Conservation (phyloP, 2,888 invertebrate genomes). For the Eremobia ochroleuca region DNA sequence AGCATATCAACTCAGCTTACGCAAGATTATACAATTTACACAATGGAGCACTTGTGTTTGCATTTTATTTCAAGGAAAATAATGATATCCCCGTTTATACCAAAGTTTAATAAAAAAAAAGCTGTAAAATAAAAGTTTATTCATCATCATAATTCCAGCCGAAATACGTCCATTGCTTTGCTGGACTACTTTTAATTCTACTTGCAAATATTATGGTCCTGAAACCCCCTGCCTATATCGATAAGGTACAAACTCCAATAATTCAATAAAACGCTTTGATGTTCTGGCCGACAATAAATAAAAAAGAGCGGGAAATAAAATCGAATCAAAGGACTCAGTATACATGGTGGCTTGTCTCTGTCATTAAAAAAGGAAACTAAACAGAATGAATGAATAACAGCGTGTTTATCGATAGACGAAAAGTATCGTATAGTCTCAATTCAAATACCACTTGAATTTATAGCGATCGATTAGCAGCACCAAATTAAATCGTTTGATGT, state of each 20-base stretch:
- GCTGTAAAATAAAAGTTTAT: background rate
- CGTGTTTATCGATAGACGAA: conserved; percentile 46
- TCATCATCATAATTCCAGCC: background rate
- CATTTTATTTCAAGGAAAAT: background rate
- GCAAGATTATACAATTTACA: conserved; percentile 25
- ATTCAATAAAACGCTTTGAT: background rate
- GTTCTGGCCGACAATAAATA: conserved; percentile 6
- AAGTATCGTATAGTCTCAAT: conserved; percentile 45
- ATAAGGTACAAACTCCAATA: background rate
- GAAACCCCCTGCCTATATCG: background rate
- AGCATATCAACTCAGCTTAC: conserved; percentile 8
- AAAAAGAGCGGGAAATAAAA: conserved; percentile 21
- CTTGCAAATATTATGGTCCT: too few species aligned
- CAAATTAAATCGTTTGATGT: conserved; percentile 68
- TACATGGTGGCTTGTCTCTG: conserved; percentile 38
- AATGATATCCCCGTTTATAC: background rate
- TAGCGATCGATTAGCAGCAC: conserved; percentile 51
- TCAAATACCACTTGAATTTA: conserved; percentile 50
- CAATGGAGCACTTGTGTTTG: background rate
- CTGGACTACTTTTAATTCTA: background rate
- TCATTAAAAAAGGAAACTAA: conserved; percentile 42
- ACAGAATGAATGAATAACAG: conserved; percentile 36
- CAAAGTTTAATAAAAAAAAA: background rate
- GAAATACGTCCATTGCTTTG: background rate
- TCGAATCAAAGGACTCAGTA: conserved; percentile 2